Conservation (phyloP, 2,797 vertebrate species). For the Spinibarbus caldwelli region DNA sequence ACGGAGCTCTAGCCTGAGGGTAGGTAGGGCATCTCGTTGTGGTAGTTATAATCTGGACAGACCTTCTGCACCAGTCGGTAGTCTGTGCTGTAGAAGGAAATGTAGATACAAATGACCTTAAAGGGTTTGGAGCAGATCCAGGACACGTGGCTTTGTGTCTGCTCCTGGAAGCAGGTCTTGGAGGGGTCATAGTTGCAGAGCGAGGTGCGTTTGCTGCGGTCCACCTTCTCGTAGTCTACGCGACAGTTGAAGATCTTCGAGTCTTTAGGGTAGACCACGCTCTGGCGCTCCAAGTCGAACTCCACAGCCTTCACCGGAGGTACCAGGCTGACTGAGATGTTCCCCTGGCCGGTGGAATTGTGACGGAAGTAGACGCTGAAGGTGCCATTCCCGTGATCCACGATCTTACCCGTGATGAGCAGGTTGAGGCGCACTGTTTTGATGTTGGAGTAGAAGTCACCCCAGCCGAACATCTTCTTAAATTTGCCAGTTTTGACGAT, state of each 20-base stretch:
- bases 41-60: constrained; percentile 96
- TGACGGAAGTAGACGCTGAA: constrained; percentile 97
- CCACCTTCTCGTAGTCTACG: constrained; percentile 95
- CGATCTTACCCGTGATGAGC: constrained; percentile 95
- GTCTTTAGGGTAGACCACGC: constrained; percentile 96
- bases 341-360: constrained; percentile 96
- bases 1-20: constrained; percentile 86
- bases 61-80: constrained; percentile 97
- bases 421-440: constrained; percentile 97
- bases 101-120: constrained; percentile 96
- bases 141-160: constrained; percentile 92
- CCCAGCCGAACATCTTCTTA: constrained; percentile 98
- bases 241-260: constrained; percentile 99
- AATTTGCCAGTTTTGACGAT: constrained; percentile 86
- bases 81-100: constrained; percentile 97
- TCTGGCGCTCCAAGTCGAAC: constrained; percentile 95
- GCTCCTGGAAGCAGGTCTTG: constrained; percentile 95
- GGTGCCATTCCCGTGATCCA: constrained; percentile 96
- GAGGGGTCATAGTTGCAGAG: constrained; percentile 96
- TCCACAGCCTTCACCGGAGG: constrained; percentile 93
- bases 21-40: constrained; percentile 91
- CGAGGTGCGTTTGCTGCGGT: constrained; percentile 90
- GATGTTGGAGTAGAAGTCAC: constrained; percentile 98
- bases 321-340: constrained; percentile 96
- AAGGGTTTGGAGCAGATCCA: constrained; percentile 99